Conservation (phyloP, 2,797 vertebrate species). For the Clarias laeviceps region DNA sequence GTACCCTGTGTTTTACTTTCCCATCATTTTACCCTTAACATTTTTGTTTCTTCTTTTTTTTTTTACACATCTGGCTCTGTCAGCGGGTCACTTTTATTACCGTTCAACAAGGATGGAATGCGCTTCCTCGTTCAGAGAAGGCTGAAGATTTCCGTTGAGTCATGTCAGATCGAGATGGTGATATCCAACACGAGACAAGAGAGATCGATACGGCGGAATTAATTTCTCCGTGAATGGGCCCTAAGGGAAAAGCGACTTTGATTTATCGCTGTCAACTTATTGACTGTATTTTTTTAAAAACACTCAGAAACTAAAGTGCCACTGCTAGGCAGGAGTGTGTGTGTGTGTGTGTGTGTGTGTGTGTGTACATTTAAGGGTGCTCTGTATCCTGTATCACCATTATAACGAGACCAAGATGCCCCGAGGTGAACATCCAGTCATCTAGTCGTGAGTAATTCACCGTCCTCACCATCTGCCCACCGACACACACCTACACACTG, state of each 20-base stretch:
- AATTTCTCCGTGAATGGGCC: conserved; percentile 28
- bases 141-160: neutral
- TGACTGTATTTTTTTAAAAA: conserved; percentile 22
- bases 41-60: neutral
- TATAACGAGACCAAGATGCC: conserved; percentile 47
- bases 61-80: neutral
- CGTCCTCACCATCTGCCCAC: conserved; percentile 26
- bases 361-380: neutral
- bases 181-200: conserved; percentile 23
- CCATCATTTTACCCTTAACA: neutral
- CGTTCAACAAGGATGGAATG: too few species aligned
- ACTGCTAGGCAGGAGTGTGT: conserved; percentile 12
- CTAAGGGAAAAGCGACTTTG: conserved; percentile 20
- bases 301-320: neutral
- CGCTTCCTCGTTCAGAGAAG: neutral
- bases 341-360: conserved; percentile 7
- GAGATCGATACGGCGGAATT: conserved; percentile 22
- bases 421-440: conserved; percentile 28
- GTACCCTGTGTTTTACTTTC: neutral
- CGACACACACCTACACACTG: conserved; percentile 25
- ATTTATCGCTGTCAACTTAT: conserved; percentile 33
- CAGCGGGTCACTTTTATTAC: neutral
- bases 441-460: conserved; percentile 49
- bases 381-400: conserved; percentile 39
- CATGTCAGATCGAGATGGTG: conserved; percentile 8